phyloP scores from a whole-genome alignment of 1,140 invertebrate genomes.

The Dendroctonus valens region DNA sequence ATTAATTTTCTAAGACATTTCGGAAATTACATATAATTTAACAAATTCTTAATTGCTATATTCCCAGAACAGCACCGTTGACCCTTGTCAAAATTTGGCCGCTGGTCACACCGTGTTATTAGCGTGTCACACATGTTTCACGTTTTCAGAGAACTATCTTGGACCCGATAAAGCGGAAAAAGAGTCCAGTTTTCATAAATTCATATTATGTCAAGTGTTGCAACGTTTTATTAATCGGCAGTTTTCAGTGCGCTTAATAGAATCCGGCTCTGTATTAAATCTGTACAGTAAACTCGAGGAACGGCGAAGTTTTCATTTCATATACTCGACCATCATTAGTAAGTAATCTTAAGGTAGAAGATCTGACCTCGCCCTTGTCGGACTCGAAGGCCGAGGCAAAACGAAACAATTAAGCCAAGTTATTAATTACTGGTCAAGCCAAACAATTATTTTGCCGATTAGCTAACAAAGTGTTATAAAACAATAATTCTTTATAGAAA shows the following conservation, averaged over 20 bases:
- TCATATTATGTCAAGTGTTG: too few species aligned
- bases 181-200: too few species aligned
- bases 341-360: conserved; percentile 20
- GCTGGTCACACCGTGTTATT: conserved; percentile 42
- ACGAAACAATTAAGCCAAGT: conserved; percentile 32
- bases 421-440: conserved; percentile 31
- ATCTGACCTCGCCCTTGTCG: conserved; percentile 20
- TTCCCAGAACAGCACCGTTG: conserved; percentile 38
- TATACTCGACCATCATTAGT: conserved; percentile 22
- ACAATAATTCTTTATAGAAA: conserved; percentile 49
- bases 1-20: conserved; percentile 38
- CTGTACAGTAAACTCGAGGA: neutral
- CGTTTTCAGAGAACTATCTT: conserved; percentile 30
- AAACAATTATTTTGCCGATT: conserved; percentile 38
- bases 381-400: conserved; percentile 16
- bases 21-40: conserved; percentile 44
- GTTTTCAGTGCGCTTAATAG: too few species aligned
- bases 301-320: conserved; percentile 4
- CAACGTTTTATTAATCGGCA: too few species aligned
- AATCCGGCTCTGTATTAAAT: too few species aligned
- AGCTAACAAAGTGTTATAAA: conserved; percentile 47
- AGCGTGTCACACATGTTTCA: conserved; percentile 39
- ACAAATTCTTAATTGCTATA: conserved; percentile 44
- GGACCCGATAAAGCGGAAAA: conserved; percentile 18
- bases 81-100: conserved; percentile 43